Percentiles rank a stretch among this genome's conserved stretches.
These are phyloP conservation scores for Zaprionus ornatus DNA, from an alignment of 1,140 invertebrate species.

Conservation along the genomic window DNA sequence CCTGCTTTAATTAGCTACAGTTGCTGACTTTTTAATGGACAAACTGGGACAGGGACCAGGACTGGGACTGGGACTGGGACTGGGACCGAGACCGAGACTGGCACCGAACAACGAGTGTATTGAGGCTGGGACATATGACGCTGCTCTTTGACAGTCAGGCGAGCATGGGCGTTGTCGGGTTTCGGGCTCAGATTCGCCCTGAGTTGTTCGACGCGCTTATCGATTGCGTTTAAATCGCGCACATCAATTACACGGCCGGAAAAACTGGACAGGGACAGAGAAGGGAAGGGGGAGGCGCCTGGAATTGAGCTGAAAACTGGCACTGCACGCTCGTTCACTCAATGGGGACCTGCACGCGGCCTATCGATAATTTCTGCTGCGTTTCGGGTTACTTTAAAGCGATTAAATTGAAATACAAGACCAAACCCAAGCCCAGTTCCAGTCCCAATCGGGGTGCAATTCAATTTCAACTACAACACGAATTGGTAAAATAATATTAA, in stretches of 20 bases:
- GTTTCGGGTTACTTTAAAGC: conserved; percentile 68
- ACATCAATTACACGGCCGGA: conserved; percentile 68
- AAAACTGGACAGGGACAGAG: conserved; percentile 25
- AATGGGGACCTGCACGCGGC: conserved; percentile 25
- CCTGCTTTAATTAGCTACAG: conserved; percentile 76
- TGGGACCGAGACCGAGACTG: conserved; percentile 18
- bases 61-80: conserved; percentile 23
- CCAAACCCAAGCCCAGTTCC: conserved; percentile 12
- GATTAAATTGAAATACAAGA: conserved; percentile 72
- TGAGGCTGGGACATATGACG: conserved; percentile 17
- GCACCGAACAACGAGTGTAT: neutral
- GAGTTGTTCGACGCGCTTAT: conserved; percentile 54
- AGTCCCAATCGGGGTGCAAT: neutral
- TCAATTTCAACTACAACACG: conserved; percentile 5
- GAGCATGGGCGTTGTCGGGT: conserved; percentile 8
- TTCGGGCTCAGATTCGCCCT: conserved; percentile 31
- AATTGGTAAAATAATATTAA: conserved; percentile 54
- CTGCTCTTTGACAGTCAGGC: conserved; percentile 4
- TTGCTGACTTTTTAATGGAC: conserved; percentile 79
- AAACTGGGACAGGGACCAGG: conserved; percentile 33
- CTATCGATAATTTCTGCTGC: conserved; percentile 69
- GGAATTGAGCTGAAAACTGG: neutral
- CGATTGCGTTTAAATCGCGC: conserved; percentile 76
- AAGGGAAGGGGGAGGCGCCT: neutral
- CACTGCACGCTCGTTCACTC: neutral